Evolutionary conservation across 2,888 invertebrate genomes (phyloP), one percentile per base, ranked within the genome.

Genomic region (Drosophila yooni): DNA sequence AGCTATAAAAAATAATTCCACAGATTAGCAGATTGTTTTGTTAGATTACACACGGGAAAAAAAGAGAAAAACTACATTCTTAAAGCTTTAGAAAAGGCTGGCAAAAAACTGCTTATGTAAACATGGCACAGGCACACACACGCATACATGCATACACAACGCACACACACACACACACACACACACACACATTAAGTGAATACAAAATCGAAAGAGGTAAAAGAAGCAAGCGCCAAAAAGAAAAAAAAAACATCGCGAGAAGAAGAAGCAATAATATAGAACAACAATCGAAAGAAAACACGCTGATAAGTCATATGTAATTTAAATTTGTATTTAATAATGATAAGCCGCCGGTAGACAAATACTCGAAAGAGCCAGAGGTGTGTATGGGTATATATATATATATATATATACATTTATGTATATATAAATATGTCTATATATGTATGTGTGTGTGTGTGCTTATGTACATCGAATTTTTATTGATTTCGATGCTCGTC

Each of bases 301-400:
- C 58, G 78, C 90, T 88, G 91, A 88, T 88, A 91, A 88, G 81
- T 82, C 71, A 73, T 76, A 74, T 90, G 85, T 90, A 90, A 90
- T 88, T 90, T 81, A 78, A 89, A 90, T 91, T 89, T 90, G 74
- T 88, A 74, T 90, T 90, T 85, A 70, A 88, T 80, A 81, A 59
- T 88, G 87, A 87, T 87, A 87, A 87, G 87, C 89, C 76, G 74
- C 81, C 83, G 78, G 85, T 70, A 68, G 56, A 70, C 72, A 73
- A 69, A 81, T 64, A 56, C 54, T 46, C 48, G 8, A 33, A 59
- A 34, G 31, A 40, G 31, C 15, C 57, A 51, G 33, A 67, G 59
- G 60, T 69, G 50, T 65, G 29, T 40, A 51, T 18, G 18, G 51
- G 11, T 36, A 6, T 46, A 48, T 10, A 40, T 11, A 51, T 27